A percentile compares a stretch with the other conserved stretches of the same genome.
These are phyloP conservation scores for Piprites chloris DNA, from an alignment of 2,113 vertebrate genomes.

Conservation along the genomic window DNA sequence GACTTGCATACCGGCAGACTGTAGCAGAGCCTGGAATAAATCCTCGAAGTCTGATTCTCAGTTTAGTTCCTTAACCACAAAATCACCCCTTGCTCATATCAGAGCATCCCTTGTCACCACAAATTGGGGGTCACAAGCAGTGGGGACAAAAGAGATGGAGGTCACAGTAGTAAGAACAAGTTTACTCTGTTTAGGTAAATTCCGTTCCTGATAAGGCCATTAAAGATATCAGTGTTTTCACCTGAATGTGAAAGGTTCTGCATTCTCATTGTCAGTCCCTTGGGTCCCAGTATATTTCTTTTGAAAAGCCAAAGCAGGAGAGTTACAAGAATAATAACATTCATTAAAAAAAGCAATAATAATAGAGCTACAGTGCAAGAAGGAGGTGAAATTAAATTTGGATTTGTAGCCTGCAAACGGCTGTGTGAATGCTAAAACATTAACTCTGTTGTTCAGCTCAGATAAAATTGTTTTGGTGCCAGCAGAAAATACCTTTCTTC, in stretches of 20 bases:
- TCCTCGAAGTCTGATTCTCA: not conserved
- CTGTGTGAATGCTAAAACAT: conserved; percentile 41
- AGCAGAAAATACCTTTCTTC: conserved; percentile 58
- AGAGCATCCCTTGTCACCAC: not conserved
- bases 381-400: conserved; percentile 45
- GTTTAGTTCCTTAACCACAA: not conserved
- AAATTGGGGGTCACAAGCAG: not conserved
- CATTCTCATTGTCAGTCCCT: not conserved
- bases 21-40: not conserved
- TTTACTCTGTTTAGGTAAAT: not conserved
- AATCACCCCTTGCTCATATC: not conserved
- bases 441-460: conserved; percentile 64
- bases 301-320: conserved; percentile 28
- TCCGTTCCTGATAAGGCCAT: not conserved
- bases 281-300: not conserved
- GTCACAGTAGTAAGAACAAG: not conserved
- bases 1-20: not conserved
- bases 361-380: conserved; percentile 20
- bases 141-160: not conserved
- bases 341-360: conserved; percentile 15
- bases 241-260: conserved; percentile 10
- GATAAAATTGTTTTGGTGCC: conserved; percentile 57
- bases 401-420: conserved; percentile 27
- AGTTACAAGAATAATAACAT: conserved; percentile 30
- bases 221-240: not conserved